These are phyloP conservation scores for Resseliella maxima DNA, from an alignment of 2,888 invertebrate genomes.

Conservation along the genomic window DNA sequence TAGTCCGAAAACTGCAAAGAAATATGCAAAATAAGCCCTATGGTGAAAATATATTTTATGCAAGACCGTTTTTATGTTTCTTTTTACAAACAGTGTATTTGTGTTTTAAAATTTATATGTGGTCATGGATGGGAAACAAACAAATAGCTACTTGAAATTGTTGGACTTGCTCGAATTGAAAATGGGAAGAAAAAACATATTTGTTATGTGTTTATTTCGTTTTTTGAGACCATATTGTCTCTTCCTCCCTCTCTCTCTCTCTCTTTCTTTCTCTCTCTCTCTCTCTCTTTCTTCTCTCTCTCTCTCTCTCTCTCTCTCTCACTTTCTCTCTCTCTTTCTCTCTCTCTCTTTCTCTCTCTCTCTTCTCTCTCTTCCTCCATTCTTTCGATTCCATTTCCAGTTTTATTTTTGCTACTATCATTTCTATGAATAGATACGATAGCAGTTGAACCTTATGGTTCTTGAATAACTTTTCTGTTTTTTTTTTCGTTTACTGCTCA, in stretches of 20 bases:
- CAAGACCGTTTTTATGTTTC: background rate
- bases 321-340: too few relatives aligned
- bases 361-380: too few relatives aligned
- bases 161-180: conserved; percentile 9
- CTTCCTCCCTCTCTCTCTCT: too few relatives aligned
- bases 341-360: too few relatives aligned
- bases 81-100: background rate
- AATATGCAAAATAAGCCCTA: conserved; percentile 20
- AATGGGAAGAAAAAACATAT: background rate
- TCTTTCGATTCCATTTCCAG: too few relatives aligned
- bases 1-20: background rate
- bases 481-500: background rate
- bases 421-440: conserved; percentile 23
- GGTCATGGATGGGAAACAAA: conserved; percentile 1
- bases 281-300: too few relatives aligned
- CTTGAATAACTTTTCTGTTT: background rate
- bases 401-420: background rate
- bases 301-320: too few relatives aligned
- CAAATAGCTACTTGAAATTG: conserved; percentile 1
- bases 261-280: too few relatives aligned
- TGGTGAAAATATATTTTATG: background rate
- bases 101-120: background rate
- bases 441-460: background rate
- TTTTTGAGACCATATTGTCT: background rate
- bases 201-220: conserved; percentile 27